Percentiles rank a stretch among this genome's conserved stretches.
phyloP scores from a whole-genome alignment of 2,888 invertebrate species.

The Petrolisthes cinctipes region DNA sequence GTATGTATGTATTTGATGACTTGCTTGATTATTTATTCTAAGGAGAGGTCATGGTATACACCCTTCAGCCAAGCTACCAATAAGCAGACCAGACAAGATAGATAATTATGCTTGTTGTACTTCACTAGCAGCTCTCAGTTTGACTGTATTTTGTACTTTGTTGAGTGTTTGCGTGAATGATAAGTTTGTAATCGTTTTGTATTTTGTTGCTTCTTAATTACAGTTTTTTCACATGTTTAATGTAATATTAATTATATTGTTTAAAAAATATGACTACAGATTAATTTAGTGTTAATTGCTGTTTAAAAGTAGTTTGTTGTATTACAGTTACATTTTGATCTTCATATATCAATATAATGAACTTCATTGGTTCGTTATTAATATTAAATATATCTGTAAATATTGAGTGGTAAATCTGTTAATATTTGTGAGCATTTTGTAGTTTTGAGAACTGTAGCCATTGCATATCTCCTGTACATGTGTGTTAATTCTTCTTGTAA shows the following conservation, averaged over 20 bases:
- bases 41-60: neutral
- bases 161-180: neutral
- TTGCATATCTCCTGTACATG: conserved; percentile 12
- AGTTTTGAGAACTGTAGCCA: conserved; percentile 15
- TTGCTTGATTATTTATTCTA: conserved; percentile 7
- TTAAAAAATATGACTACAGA: conserved; percentile 10
- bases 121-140: conserved; percentile 6
- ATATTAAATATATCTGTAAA: conserved; percentile 38
- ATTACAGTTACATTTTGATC: conserved; percentile 2
- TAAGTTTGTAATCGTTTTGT: neutral
- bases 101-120: conserved; percentile 1
- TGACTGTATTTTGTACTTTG: conserved; percentile 3
- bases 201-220: neutral
- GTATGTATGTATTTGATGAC: neutral
- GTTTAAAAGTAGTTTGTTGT: neutral
- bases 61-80: neutral
- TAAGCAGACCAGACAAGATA: conserved; percentile 13
- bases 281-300: neutral
- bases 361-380: neutral
- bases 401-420: conserved; percentile 16
- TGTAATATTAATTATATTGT: neutral
- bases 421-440: conserved; percentile 11
- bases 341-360: neutral
- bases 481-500: conserved; percentile 10
- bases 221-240: neutral